Conservation (phyloP, 92 coral and sea anemone species). For the Epizoanthus fatuus region DNA sequence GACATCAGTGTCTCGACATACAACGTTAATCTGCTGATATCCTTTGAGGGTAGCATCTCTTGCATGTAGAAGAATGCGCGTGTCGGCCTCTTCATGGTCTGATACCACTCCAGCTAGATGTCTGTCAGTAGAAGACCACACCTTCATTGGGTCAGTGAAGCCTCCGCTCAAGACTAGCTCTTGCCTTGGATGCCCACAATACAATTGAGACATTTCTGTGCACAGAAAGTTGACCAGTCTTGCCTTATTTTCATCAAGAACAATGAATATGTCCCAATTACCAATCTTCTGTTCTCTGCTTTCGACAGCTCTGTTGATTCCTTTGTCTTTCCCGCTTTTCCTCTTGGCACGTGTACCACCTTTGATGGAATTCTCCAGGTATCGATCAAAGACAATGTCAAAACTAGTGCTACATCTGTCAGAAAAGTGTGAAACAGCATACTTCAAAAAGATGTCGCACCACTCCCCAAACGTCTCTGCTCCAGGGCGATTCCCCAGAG, state of each 20-base stretch:
- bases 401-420: slow-evolving; percentile 64
- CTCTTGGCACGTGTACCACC: slow-evolving; percentile 14
- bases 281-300: slow-evolving; percentile 72
- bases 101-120: slow-evolving; percentile 39
- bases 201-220: slow-evolving; percentile 15
- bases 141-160: slow-evolving; percentile 32
- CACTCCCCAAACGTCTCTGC: slow-evolving; percentile 73
- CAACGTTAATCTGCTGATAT: slow-evolving; percentile 44
- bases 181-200: slow-evolving; percentile 30
- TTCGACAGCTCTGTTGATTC: slow-evolving; percentile 65
- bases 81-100: slow-evolving; percentile 71
- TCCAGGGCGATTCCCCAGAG: slow-evolving; percentile 13
- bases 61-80: slow-evolving; percentile 56
- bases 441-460: slow-evolving; percentile 64
- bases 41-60: slow-evolving; percentile 55
- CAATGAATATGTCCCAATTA: slow-evolving; percentile 73
- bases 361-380: slow-evolving; percentile 71
- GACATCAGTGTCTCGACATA: slow-evolving; percentile 59
- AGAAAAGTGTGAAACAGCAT: slow-evolving; percentile 63
- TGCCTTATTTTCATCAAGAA: slow-evolving; percentile 72
- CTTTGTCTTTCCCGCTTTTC: slow-evolving; percentile 51
- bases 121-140: background rate
- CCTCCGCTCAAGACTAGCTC: slow-evolving; percentile 76
- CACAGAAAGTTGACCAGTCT: slow-evolving; percentile 56
- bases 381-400: slow-evolving; percentile 75